Percentiles rank a stretch among this genome's conserved stretches.
Conservation (phyloP, 2,797 vertebrate species). For the Bryconaethiops microstoma region DNA sequence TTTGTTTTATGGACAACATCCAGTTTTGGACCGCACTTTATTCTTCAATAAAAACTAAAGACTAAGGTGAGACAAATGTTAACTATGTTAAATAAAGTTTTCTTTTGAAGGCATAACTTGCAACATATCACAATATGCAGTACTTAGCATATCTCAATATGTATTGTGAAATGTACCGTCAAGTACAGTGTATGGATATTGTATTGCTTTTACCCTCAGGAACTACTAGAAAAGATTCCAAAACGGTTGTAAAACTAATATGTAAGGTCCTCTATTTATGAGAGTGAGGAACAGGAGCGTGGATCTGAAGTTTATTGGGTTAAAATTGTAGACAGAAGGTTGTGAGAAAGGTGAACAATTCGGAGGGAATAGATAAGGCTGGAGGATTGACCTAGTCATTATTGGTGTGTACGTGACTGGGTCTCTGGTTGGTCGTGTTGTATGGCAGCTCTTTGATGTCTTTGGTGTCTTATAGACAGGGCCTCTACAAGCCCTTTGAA, state of each 20-base stretch:
- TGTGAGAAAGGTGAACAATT: background rate
- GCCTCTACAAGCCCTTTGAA: constrained; percentile 71
- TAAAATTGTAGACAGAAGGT: background rate
- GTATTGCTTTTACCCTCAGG: too few relatives aligned
- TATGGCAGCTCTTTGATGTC: constrained; percentile 58
- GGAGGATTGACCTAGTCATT: constrained; percentile 7
- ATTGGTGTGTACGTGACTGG: constrained; percentile 12
- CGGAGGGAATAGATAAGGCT: background rate
- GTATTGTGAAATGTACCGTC: too few relatives aligned
- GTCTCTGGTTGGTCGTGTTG: constrained; percentile 43
- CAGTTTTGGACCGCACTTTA: too few relatives aligned
- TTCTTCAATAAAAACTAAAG: too few relatives aligned
- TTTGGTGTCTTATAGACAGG: constrained; percentile 42
- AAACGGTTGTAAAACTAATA: background rate
- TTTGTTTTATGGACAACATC: too few relatives aligned
- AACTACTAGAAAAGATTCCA: too few relatives aligned
- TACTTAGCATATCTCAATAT: too few relatives aligned
- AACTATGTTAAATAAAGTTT: too few relatives aligned
- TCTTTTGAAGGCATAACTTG: too few relatives aligned
- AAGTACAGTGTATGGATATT: too few relatives aligned
- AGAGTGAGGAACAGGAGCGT: background rate
- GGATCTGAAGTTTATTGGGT: background rate
- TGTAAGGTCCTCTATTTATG: background rate
- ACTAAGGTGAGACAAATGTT: too few relatives aligned
- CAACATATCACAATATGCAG: too few relatives aligned